Percentiles rank a stretch among this genome's conserved stretches.
Conservation (phyloP, 2,797 vertebrate species). For the Eulemur rubriventer region DNA sequence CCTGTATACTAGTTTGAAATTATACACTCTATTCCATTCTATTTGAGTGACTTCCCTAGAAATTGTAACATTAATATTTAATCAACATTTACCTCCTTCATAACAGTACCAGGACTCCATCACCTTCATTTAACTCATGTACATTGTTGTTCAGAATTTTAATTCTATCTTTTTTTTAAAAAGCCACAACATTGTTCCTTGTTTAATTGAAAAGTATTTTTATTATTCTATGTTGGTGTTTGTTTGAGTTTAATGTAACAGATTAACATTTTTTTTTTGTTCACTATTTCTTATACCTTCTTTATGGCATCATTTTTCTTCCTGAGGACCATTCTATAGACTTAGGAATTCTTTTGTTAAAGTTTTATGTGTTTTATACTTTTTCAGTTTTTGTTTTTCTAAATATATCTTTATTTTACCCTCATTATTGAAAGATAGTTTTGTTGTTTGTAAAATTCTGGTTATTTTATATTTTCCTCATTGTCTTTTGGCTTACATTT, state of each 20-base stretch:
- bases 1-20: background rate
- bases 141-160: background rate
- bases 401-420: background rate
- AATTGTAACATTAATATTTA: background rate
- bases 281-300: background rate
- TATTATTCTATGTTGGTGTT: background rate
- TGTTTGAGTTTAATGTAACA: background rate
- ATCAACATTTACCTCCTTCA: background rate
- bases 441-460: background rate
- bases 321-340: background rate
- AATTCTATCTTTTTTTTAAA: background rate
- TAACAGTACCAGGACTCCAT: background rate
- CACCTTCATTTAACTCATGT: background rate
- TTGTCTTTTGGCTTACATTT: background rate
- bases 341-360: background rate
- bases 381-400: background rate
- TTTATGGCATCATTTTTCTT: background rate
- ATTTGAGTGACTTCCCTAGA: background rate
- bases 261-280: background rate
- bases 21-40: background rate
- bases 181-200: background rate
- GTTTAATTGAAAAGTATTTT: background rate
- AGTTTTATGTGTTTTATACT: background rate
- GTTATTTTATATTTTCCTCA: background rate
- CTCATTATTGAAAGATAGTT: background rate